Evolutionary conservation across 2,797 vertebrate genomes (phyloP), one percentile per base, ranked within the genome.

Genomic region (Rachycentron canadum): DNA sequence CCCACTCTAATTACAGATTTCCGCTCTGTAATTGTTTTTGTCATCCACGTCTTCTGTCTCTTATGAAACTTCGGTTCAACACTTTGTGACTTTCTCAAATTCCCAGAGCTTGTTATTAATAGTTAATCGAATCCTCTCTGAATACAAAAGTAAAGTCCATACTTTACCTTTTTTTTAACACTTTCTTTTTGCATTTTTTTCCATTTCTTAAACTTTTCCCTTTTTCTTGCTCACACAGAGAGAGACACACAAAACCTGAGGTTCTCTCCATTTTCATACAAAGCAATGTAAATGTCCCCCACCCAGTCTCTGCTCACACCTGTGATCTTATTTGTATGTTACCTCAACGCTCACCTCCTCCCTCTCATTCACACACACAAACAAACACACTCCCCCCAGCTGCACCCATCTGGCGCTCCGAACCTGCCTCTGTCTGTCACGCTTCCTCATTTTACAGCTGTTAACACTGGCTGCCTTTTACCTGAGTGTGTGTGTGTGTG

Each of bases 351-450:
- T 34, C 53, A 21, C 25, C 53, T 25, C 5, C 21, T 30, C 36
- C 9, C 19, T n/a, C 45, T 9, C 45, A 52, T 43, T 5, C 19
- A 4, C 34, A 45, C 40, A 49, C 49, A 45, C 25, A 50, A 10
- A 25, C n/a, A 25, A 43, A 59, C 55, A 50, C 62, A 58, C 53
- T 40, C 57, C 9, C 8, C 7, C n/a, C 62, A 65, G 53, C 78
- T 72, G 63, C 40, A 30, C 43, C 73, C 62, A 65, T 64, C 60
- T 78, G 64, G 47, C 67, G 1, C 69, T 30, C 49, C 53, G 64
- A 76, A 77, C 43, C 75, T 55, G 62, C 58, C 58, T 63, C 56
- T 52, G 56, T 69, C 49, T 67, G 58, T 69, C 80, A 74, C 8
- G 1, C 49, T 59, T 65, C 30, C 17, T 79, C 52, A n/a, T 76